Base-by-base conservation (phyloP, 2,113 vertebrate genomes). In the Apteryx owenii region DNA sequence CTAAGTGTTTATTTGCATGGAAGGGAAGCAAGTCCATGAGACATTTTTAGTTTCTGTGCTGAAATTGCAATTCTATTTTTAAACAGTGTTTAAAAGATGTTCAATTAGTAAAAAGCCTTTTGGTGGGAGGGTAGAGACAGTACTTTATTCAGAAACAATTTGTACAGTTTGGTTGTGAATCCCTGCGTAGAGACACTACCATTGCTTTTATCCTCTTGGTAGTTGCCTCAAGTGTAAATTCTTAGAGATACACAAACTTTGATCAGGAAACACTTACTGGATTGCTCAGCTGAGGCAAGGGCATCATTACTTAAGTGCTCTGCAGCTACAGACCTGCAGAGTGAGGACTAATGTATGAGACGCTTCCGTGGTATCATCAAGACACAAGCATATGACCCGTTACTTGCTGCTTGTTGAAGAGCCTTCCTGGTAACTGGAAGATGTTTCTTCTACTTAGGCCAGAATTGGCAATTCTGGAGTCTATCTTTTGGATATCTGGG, bases 61-160 rank as follows among this genome's bases (percentile, higher is more conserved):
- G 95, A 96, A 85, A 71, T 96, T 89, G 89, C 89, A 95, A 19
- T 95, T 94, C 94, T 66, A 40, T 93, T 96, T 89, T 92, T 95
- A 97, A 95, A 95, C 50, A 7, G 89, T n/a, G 0, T 75, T 94
- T 95, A 88, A 95, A 93, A 85, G 96, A 96, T 86, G 56, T 78
- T 94, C 48, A 76, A 58, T 85, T 87, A 90, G 95, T 91, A 90
- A 94, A 86, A 97, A 77, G 56, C 20, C 64, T 91, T 96, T 96
- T 81, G 82, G 92, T 95, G 92, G 95, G 89, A 97, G 95, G 81
- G 79, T 79, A 44, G 90, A 82, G 71, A 78, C 54, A 40, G 48
- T 68, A 85, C 71, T 76, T 81, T 82, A 88, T 81, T 95, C 95
- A 93, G 93, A 88, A 97, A 68, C 38, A 94, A 58, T 81, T 93